Evolutionary conservation across 2,113 vertebrate genomes (phyloP), one percentile per base, ranked within the genome.

Genomic region (Xenopus laevis): DNA sequence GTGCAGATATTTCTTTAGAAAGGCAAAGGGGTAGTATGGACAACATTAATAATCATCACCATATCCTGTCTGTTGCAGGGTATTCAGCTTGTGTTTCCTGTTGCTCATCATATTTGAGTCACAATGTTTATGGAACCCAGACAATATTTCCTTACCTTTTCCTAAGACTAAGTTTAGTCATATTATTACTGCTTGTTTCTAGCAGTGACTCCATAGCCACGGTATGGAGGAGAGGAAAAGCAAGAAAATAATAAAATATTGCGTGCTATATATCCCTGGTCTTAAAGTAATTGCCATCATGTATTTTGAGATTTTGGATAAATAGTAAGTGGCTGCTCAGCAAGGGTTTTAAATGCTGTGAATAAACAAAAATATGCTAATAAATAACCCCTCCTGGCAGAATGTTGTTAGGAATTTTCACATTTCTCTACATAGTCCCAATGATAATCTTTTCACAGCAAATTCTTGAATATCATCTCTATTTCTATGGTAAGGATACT

Each of bases 41-140:
- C 20, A 11, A 9, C 21, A 16, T 60, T 59, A 57, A 68, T 67
- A 66, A 46, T 61, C 63, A 47, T 74, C 55, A 20, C 57, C 21
- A 30, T 74, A 66, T 74, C 71, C 71, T 68, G 64, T 68, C 64
- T 74, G 64, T 40, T 68, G 61, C 61, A 44, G 55, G 59, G 64
- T 60, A 59, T 20, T 60, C 21, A 58, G 65, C 58, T 65, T 67
- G 59, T 13, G 64, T 68, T 74, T 74, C 65, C 64, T 68, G 64
- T 50, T 50, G 16, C 63, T 64, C 62, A 40, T 64, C 27, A 17
- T 64, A 33, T 16, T 40, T 30, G 20, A 27, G 60, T 62, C 23
- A 21, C 71, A 23, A 63, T 74, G 63, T 66, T 74, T 74, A 57
- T 58, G 30, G 71, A 74, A 58, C 63, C 63, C 65, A 9, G 58